These are phyloP conservation scores for Disparrhopalites patrizii DNA, from an alignment of 2,888 invertebrate genomes.

Conservation along the genomic window DNA sequence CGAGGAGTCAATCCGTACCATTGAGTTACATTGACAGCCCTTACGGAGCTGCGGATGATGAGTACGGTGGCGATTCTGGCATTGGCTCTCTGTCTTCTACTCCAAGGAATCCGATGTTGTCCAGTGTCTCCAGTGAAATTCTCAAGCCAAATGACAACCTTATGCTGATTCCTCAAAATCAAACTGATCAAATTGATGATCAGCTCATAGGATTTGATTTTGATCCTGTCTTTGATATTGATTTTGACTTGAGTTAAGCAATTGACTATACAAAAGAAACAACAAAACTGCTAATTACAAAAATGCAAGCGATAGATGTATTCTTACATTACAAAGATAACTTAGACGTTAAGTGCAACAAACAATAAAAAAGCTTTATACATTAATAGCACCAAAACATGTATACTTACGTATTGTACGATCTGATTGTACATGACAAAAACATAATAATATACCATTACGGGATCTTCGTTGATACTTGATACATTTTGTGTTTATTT, in stretches of 20 bases:
- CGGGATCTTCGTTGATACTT: too few species aligned
- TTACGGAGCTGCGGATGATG: slow-evolving; percentile 19
- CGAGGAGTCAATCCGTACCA: slow-evolving; percentile 24
- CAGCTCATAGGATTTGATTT: slow-evolving; percentile 23
- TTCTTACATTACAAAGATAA: too few species aligned
- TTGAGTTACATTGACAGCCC: slow-evolving; percentile 17
- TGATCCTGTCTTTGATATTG: slow-evolving; percentile 28
- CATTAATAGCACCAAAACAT: too few species aligned
- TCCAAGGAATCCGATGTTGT: slow-evolving; percentile 26
- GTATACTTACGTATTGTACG: too few species aligned
- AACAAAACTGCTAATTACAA: too few species aligned
- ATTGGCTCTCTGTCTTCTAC: slow-evolving; percentile 25
- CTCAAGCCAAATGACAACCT: slow-evolving; percentile 29
- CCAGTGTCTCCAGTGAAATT: slow-evolving; percentile 25
- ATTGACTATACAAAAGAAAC: too few species aligned
- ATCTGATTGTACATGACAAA: too few species aligned
- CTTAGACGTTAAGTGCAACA: too few species aligned
- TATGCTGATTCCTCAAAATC: slow-evolving; percentile 17
- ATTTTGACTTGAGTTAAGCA: slow-evolving; percentile 18
- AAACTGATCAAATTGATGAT: slow-evolving; percentile 23
- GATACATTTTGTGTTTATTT: too few species aligned
- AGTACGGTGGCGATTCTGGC: slow-evolving; percentile 24
- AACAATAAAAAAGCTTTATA: too few species aligned
- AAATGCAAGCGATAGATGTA: too few species aligned
- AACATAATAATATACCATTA: too few species aligned